Base-by-base conservation (phyloP, 2,797 vertebrate species). In the Sphaeramia orbicularis region DNA sequence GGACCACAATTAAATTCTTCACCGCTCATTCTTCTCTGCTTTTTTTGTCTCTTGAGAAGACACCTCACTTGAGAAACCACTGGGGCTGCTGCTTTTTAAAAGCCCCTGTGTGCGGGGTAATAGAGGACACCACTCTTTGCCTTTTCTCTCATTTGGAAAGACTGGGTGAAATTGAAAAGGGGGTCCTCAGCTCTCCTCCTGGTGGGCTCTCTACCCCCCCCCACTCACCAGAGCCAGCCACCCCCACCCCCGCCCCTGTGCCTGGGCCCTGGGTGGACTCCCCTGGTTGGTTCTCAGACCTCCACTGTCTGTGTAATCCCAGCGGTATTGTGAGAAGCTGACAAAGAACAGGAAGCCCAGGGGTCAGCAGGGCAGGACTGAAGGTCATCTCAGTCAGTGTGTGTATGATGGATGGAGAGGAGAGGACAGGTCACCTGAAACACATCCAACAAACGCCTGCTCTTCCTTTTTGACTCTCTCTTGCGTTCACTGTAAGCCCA, bases 281-380 rank as follows among this genome's bases (percentile, higher is more conserved):
- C 80, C 83, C 75, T 36, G 69, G 67, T 78, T 10, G 77, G 72
- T 90, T 83, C 85, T 90, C 87, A 90, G 89, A 90, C 84, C 83
- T 76, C 85, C 82, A 84, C 66, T 58, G 83, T 74, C 78, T 85
- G 79, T 82, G 80, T 78, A 84, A 84, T 84, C 76, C 70, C 59
- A 49, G 50, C 36, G 27, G 78, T 75, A 92, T 93, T 93, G 91
- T 94, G 78, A 72, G 85, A 49, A 74, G 54, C 42, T 49, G 80
- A 93, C 92, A 94, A 94, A 93, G 88, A 92, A 92, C 91, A 94
- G 93, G 93, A 95, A 94, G 84, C 88, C 77, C 30, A 30, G 82
- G 84, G 92, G 92, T 91, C 89, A 57, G 49, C 57, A 2, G 73
- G 90, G 77, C 83, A 45, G 83, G 80, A 76, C 81, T 74, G 82